Evolutionary conservation across 2,888 invertebrate species (phyloP), one percentile per base, ranked within the genome.

Genomic region (Pherbina coryleti): DNA sequence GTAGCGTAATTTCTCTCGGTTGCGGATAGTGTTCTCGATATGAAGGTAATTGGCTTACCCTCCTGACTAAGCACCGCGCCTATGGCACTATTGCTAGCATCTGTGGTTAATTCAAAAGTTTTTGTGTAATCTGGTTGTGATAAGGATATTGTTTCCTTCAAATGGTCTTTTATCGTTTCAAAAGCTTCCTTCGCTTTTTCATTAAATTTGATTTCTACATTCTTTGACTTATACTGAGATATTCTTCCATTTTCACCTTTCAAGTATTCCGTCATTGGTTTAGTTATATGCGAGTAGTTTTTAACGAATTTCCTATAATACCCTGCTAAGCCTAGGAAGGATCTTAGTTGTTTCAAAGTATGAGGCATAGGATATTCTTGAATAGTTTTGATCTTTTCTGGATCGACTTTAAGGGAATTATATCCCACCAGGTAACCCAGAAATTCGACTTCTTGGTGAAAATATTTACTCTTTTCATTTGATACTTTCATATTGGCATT

Each of bases 281-380:
- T n/a, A n/a, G n/a, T n/a, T n/a, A n/a, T n/a, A n/a, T n/a, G n/a
- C n/a, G n/a, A n/a, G n/a, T 31, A 31, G 5, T 31, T 31, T 5
- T 31, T 31, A 5, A 31, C 31, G 31, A 31, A 31, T 5, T 31
- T 31, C n/a, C n/a, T n/a, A 8, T 53, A 53, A 53, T 53, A 53
- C 53, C 53, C 53, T 3, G 53, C 53, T 8, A 53, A 53, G 7
- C 53, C 53, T 53, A 53, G 7, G 7, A 7, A 53, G n/a, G 14
- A 53, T 53, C 53, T 53, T 53, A 53, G 53, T 53, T 53, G 53
- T 17, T 17, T 55, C 5, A 55, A n/a, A 55, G 7, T 55, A 5
- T 55, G 55, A 17, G 55, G 55, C 55, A 55, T 55, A 19, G 55
- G 55, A 55, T 55, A 55, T 55, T 55, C 55, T 22, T 55, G 55